Evolutionary conservation across 2,888 invertebrate species (phyloP).

Genomic region (Platycnemis pennipes): DNA sequence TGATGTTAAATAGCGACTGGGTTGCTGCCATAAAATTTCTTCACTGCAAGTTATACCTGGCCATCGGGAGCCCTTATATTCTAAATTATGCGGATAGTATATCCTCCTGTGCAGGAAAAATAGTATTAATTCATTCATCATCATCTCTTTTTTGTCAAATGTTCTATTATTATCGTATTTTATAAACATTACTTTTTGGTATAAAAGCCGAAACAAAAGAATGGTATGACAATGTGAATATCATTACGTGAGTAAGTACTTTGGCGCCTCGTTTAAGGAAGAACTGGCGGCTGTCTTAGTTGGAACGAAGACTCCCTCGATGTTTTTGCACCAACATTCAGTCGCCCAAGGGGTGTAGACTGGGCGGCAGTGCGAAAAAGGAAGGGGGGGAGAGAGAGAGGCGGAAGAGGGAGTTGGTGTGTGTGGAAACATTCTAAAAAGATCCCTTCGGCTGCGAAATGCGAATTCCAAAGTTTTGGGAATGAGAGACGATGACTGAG

Average conservation of each 20-base stretch:
- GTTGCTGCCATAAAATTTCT: no score
- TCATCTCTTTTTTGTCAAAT: no score
- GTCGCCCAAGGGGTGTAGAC: slow-evolving; percentile 31
- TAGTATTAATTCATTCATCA: no score
- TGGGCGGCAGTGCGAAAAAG: background rate
- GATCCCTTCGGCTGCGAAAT: slow-evolving; percentile 63
- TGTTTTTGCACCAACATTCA: slow-evolving; percentile 57
- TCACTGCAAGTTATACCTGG: no score
- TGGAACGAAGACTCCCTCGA: slow-evolving; percentile 52
- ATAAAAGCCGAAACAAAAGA: background rate
- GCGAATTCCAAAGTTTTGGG: slow-evolving; percentile 59
- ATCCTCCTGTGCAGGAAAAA: no score
- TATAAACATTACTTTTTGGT: no score
- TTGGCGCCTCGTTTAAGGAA: background rate
- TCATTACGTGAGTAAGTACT: background rate
- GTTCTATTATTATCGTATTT: no score
- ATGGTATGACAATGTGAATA: background rate
- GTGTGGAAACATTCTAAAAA: slow-evolving; percentile 56
- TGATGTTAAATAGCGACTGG: no score
- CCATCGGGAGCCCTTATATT: no score
- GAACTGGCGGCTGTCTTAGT: slow-evolving; percentile 47
- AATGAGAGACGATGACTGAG: slow-evolving; percentile 67
- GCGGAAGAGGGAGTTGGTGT: background rate
- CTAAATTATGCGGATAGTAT: no score
- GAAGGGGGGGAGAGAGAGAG: background rate